Conservation (phyloP, 1,140 invertebrate species). For the Hylaeus anthracinus region DNA sequence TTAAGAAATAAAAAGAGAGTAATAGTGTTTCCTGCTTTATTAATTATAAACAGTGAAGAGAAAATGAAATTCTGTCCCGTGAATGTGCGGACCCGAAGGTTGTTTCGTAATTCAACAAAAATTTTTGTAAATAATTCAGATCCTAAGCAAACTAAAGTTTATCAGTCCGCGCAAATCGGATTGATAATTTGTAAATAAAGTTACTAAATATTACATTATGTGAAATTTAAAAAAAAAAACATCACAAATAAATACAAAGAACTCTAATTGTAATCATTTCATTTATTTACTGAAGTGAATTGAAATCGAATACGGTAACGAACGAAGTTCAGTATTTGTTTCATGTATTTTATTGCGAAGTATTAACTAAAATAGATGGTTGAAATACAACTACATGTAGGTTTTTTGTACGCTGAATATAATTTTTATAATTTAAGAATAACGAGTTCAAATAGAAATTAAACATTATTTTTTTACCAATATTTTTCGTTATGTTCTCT, state of each 20-base stretch:
- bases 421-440: conserved; percentile 20
- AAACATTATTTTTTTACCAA: background rate
- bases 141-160: conserved; percentile 57
- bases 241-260: conserved; percentile 64
- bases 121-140: conserved; percentile 67
- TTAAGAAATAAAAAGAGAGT: conserved; percentile 35
- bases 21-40: conserved; percentile 49
- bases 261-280: conserved; percentile 52
- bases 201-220: conserved; percentile 68
- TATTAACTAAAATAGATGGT: background rate
- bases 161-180: conserved; percentile 52
- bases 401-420: background rate
- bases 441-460: too few species aligned
- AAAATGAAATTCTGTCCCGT: conserved; percentile 22
- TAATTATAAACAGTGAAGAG: conserved; percentile 36
- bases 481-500: background rate
- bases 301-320: conserved; percentile 10
- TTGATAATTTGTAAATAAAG: conserved; percentile 72
- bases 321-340: conserved; percentile 1
- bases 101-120: conserved; percentile 56
- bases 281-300: conserved; percentile 40
- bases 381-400: background rate
- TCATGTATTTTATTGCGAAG: conserved; percentile 8
- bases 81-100: conserved; percentile 39
- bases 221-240: conserved; percentile 54